phyloP scores from a whole-genome alignment of 1,140 invertebrate species.

The Drosophila subobscura region DNA sequence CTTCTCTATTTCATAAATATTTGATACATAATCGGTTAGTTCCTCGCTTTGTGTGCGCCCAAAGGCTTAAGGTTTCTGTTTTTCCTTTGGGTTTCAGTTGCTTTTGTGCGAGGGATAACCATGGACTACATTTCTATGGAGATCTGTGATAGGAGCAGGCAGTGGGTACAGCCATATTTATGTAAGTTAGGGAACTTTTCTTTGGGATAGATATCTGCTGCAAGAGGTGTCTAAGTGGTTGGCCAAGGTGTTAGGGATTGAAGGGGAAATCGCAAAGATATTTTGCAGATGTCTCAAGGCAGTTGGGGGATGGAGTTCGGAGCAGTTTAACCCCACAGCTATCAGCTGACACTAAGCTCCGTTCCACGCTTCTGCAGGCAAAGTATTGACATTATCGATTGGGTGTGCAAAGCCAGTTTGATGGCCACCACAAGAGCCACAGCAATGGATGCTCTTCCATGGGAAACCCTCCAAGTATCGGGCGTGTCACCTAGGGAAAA shows the following conservation, averaged over 20 bases:
- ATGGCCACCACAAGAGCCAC: conserved; percentile 30
- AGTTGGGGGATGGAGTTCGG: too few species aligned
- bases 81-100: not conserved
- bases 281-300: too few species aligned
- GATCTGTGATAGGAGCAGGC: not conserved
- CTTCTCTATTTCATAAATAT: conserved; percentile 63
- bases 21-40: conserved; percentile 66
- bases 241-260: conserved; percentile 6
- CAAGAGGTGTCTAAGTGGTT: conserved; percentile 24
- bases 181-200: conserved; percentile 14
- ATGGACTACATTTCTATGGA: not conserved
- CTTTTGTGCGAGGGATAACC: not conserved
- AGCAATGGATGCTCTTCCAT: not conserved
- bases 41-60: conserved; percentile 40
- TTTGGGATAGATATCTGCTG: too few species aligned
- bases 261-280: too few species aligned
- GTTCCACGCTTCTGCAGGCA: conserved; percentile 22
- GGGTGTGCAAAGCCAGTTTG: conserved; percentile 21
- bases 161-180: too few species aligned
- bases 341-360: conserved; percentile 44
- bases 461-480: conserved; percentile 56
- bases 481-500: conserved; percentile 51
- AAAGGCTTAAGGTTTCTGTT: conserved; percentile 44
- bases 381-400: conserved; percentile 50
- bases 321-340: conserved; percentile 8